phyloP scores from a whole-genome alignment of 2,113 vertebrate genomes.

The Phyllopteryx taeniolatus region DNA sequence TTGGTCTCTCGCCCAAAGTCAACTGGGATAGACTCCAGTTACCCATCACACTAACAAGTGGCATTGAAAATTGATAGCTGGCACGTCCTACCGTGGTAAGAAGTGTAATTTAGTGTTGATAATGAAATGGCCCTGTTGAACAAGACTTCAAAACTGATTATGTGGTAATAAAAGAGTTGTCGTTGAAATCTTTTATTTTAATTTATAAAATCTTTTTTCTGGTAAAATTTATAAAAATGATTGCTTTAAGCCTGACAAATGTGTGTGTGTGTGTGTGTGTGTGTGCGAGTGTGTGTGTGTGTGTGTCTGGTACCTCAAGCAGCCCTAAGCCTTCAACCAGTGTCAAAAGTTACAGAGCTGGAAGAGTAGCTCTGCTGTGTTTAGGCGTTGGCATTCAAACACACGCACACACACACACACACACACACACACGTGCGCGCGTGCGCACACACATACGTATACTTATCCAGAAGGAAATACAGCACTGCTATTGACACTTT shows the following conservation, averaged over 20 bases:
- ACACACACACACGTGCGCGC: slow-evolving; percentile 21
- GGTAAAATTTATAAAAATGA: slow-evolving; percentile 56
- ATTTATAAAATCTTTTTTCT: background rate
- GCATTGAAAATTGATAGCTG: no score
- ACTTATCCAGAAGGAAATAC: slow-evolving; percentile 19
- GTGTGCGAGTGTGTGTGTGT: slow-evolving; percentile 2
- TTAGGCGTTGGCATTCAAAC: slow-evolving; percentile 42
- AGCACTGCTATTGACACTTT: slow-evolving; percentile 6
- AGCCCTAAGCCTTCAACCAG: slow-evolving; percentile 58
- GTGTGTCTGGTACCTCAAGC: slow-evolving; percentile 59
- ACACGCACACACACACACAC: slow-evolving; percentile 29
- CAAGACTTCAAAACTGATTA: no score
- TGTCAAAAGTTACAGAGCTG: slow-evolving; percentile 44
- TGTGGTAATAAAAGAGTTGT: background rate
- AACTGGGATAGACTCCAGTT: no score
- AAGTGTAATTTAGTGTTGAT: no score
- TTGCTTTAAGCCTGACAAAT: background rate
- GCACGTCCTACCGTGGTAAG: no score
- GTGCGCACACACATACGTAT: slow-evolving; percentile 22
- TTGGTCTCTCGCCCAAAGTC: no score
- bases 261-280: slow-evolving; percentile 13
- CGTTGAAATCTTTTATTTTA: background rate
- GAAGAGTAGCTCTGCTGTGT: slow-evolving; percentile 57
- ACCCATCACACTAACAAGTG: no score
- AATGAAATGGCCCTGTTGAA: no score